Evolutionary conservation across 2,888 invertebrate species (phyloP), one percentile per base, ranked within the genome.

Genomic region (Sipunculus nudus): DNA sequence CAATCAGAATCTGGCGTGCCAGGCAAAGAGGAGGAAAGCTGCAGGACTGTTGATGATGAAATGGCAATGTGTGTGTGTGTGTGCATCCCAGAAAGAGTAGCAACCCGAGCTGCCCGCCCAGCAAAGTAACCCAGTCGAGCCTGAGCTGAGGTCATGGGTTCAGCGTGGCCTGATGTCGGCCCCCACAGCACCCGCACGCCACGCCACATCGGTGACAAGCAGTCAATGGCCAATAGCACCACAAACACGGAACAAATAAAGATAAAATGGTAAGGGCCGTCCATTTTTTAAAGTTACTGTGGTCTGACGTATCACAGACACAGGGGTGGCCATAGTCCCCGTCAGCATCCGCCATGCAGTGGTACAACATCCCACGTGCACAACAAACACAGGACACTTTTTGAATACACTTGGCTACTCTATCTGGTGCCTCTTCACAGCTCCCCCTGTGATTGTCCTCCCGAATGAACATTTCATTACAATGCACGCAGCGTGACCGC

Each of bases 261-360:
- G 93, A 92, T 55, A 96, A 88, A 64, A 96, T 87, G 29, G 93
- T 89, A 72, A 96, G 85, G 59, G 93, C 92, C 69, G 92, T 83
- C 95, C 96, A 96, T 86, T 93, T 88, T 75, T 91, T 91, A 61
- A 78, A 77, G 57, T 60, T 59, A 25, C 53, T 49, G 38, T 29
- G n/a, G 48, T 46, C 29, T n/a, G 72, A 86, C 31, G 87, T 85
- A 26, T 85, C 87, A 84, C 93, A 93, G 67, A 91, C 89, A 86
- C 94, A 96, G 8, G 94, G 94, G 78, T 90, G 89, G 43, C 77
- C 75, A 63, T 75, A 78, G 74, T 95, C 94, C 1, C 93, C 94
- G 79, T 95, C 95, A 1, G 92, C 89, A 84, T 94, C 94, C 69
- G 92, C 89, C 89, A 93, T 91, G 84, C 96, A 96, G 86, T 96